phyloP scores from a whole-genome alignment of 1,140 invertebrate species.

The Drosophila nebulosa region DNA sequence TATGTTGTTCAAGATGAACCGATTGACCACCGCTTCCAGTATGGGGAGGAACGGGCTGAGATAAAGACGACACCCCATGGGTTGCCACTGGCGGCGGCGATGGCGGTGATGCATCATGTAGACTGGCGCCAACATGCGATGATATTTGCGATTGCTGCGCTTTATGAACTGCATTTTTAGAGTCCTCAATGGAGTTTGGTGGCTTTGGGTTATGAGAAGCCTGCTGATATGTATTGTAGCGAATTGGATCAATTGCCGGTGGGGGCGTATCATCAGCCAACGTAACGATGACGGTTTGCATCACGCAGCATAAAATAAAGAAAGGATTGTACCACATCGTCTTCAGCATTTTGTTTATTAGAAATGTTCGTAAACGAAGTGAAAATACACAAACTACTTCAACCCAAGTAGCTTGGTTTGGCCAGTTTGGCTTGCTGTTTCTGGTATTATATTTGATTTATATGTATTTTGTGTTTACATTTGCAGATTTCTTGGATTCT shows the following conservation, averaged over 20 bases:
- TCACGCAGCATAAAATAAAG: conserved; percentile 33
- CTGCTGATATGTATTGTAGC: conserved; percentile 29
- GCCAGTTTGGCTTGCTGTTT: not conserved
- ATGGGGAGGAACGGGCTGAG: not conserved
- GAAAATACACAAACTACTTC: not conserved
- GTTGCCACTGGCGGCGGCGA: not conserved
- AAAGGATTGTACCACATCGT: conserved; percentile 31
- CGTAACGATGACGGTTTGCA: conserved; percentile 20
- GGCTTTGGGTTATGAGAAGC: conserved; percentile 4
- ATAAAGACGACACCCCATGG: not conserved
- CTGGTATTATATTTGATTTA: not conserved
- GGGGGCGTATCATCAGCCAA: conserved; percentile 27
- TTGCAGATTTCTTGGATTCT: not conserved
- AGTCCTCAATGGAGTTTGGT: conserved; percentile 2
- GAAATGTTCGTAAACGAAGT: not conserved
- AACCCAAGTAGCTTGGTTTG: not conserved
- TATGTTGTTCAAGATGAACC: conserved; percentile 31
- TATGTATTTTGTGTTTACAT: conserved; percentile 1
- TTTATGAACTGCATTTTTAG: not conserved
- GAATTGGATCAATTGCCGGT: conserved; percentile 16
- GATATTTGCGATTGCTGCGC: conserved; percentile 8
- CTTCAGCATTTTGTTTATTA: conserved; percentile 30
- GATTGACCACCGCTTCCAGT: conserved; percentile 28
- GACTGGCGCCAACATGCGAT: not conserved
- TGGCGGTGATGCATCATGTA: conserved; percentile 4